Percentiles rank a stretch among this genome's conserved stretches.
phyloP scores from a whole-genome alignment of 2,113 vertebrate species.

The Embiotoca jacksoni region DNA sequence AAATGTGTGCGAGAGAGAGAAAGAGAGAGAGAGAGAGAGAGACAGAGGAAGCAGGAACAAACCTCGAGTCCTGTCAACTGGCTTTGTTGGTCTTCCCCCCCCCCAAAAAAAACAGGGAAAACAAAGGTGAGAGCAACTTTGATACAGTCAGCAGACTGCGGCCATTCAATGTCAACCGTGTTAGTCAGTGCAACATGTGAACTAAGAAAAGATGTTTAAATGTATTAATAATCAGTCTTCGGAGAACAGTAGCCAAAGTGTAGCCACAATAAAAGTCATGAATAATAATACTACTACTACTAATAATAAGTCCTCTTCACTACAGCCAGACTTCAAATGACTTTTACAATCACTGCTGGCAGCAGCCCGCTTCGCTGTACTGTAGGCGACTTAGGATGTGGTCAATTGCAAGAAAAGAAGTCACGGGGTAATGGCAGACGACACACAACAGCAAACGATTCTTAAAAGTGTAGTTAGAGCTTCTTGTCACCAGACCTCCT shows the following conservation, averaged over 20 bases:
- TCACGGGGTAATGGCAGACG: constrained; percentile 25
- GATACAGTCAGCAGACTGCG: constrained; percentile 28
- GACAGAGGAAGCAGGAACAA: constrained; percentile 29
- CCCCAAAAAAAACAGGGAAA: constrained; percentile 9
- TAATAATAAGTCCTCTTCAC: background rate
- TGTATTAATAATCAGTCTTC: constrained; percentile 6
- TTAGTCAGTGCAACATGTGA: constrained; percentile 56
- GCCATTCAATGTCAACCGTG: constrained; percentile 38
- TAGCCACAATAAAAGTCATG: background rate
- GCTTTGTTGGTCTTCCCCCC: constrained; percentile 21
- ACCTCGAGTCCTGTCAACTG: constrained; percentile 11
- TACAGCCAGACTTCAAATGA: constrained; percentile 16
- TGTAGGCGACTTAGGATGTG: constrained; percentile 5
- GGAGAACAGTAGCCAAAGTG: constrained; percentile 3
- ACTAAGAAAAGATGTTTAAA: constrained; percentile 25
- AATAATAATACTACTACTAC: background rate
- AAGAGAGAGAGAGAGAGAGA: constrained; percentile 11
- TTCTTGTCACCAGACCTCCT: background rate
- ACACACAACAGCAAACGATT: constrained; percentile 34
- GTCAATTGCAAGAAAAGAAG: constrained; percentile 18
- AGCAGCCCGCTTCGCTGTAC: constrained; percentile 2
- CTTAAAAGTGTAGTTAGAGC: constrained; percentile 12
- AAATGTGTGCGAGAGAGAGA: constrained; percentile 4
- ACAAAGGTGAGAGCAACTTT: constrained; percentile 12
- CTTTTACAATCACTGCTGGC: background rate